These are phyloP conservation scores for Catalaphyllia jardinei DNA, from an alignment of 64 coral and sea anemone genomes.

Conservation along the genomic window DNA sequence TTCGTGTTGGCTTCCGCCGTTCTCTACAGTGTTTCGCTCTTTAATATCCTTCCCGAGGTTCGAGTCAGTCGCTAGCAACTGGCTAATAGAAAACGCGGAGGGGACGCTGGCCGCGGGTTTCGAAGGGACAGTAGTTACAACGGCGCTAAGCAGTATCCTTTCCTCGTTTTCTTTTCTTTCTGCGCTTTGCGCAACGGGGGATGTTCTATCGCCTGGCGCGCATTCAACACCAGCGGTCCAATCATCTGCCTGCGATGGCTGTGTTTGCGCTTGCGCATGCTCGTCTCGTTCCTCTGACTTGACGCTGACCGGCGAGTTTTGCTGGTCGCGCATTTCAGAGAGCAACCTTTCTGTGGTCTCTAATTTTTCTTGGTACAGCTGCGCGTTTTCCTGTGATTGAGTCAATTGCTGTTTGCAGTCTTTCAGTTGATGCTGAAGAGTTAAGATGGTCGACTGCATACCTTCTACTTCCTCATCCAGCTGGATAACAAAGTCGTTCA, in stretches of 20 bases:
- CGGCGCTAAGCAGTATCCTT: constrained; percentile 46
- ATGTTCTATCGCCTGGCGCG: constrained; percentile 20
- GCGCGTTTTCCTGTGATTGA: constrained; percentile 51
- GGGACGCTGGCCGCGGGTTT: constrained; percentile 14
- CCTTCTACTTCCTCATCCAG: constrained; percentile 99
- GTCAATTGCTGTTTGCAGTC: constrained; percentile 80
- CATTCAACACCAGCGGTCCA: constrained; percentile 7
- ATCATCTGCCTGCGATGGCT: background rate
- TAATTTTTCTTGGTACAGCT: constrained; percentile 35
- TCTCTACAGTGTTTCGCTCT: constrained; percentile 27
- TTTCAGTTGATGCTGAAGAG: constrained; percentile 96
- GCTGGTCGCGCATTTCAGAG: constrained; percentile 41
- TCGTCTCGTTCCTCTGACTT: constrained; percentile 39
- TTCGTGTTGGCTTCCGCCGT: constrained; percentile 22
- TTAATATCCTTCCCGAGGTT: constrained; percentile 37
- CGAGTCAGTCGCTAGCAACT: constrained; percentile 29
- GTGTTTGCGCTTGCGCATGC: constrained; percentile 13
- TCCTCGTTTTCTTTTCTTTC: constrained; percentile 6
- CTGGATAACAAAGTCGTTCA: constrained; percentile 99
- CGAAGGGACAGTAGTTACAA: constrained; percentile 7
- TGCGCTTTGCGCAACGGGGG: constrained; percentile 4
- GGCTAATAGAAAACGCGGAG: constrained; percentile 36
- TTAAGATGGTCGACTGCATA: constrained; percentile 98
- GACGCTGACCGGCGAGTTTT: constrained; percentile 50
- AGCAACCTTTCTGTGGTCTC: constrained; percentile 64